phyloP scores from a whole-genome alignment of 2,797 vertebrate species.

The Trematomus bernacchii region DNA sequence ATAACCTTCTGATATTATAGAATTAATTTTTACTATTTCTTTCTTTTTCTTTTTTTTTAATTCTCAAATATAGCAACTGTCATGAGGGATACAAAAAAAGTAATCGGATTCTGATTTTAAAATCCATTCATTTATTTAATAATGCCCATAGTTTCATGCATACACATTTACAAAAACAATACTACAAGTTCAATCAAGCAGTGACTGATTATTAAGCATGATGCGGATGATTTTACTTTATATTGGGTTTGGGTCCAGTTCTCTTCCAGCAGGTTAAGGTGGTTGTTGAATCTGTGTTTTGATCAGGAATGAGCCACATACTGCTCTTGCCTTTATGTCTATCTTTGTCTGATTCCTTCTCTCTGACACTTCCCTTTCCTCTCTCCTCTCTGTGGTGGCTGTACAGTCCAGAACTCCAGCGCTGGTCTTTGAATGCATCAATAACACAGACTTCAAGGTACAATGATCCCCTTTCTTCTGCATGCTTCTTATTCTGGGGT shows the following conservation, averaged over 20 bases:
- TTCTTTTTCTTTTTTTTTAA: no score
- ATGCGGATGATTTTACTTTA: neutral
- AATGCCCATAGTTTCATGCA: no score
- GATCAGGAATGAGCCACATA: conserved; percentile 14
- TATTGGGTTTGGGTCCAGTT: neutral
- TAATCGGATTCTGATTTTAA: no score
- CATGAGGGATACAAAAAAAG: no score
- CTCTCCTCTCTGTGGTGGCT: conserved; percentile 60
- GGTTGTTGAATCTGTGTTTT: neutral
- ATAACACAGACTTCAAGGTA: conserved; percentile 99
- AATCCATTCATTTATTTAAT: no score
- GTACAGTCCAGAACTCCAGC: conserved; percentile 97
- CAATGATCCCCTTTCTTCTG: conserved; percentile 25
- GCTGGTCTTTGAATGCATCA: conserved; percentile 99
- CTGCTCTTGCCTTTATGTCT: neutral
- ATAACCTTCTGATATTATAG: no score
- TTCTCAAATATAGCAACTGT: no score
- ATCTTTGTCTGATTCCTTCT: conserved; percentile 4
- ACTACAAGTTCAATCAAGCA: no score
- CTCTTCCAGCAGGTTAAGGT: neutral
- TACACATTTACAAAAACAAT: no score
- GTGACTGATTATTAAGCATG: no score
- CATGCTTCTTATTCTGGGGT: conserved; percentile 14
- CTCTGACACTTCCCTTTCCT: neutral
- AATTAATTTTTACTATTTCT: no score